Percentiles rank a stretch among this genome's conserved stretches.
phyloP scores from a whole-genome alignment of 2,888 invertebrate species.

The Leptinotarsa juncta region DNA sequence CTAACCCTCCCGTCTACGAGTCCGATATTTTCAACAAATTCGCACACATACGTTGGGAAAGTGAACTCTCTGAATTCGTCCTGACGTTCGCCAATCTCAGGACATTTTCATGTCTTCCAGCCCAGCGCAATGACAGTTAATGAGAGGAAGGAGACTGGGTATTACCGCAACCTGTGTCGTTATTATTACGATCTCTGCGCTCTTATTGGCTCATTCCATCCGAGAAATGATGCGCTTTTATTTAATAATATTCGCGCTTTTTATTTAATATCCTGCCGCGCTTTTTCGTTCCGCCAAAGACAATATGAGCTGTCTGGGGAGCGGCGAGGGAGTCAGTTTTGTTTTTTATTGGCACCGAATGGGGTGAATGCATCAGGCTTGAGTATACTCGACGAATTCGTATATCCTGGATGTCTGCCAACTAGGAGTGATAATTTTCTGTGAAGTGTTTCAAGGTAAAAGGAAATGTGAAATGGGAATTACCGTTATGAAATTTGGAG shows the following conservation, averaged over 20 bases:
- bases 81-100: not conserved
- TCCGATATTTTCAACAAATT: no score
- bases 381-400: not conserved
- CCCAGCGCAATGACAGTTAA: conserved; percentile 24
- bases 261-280: conserved; percentile 52
- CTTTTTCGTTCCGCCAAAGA: conserved; percentile 24
- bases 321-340: conserved; percentile 8
- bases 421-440: not conserved
- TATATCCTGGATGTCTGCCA: conserved; percentile 3
- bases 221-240: conserved; percentile 57
- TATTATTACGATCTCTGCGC: conserved; percentile 56
- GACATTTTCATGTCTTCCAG: not conserved
- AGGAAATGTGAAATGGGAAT: not conserved
- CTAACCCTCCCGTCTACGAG: no score
- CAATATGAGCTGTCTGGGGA: conserved; percentile 34
- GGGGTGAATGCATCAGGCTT: conserved; percentile 1
- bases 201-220: conserved; percentile 58
- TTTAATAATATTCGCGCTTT: conserved; percentile 54
- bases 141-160: conserved; percentile 33
- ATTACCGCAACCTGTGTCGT: conserved; percentile 58
- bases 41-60: not conserved
- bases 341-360: conserved; percentile 12
- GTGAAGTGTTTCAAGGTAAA: conserved; percentile 2
- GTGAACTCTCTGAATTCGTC: not conserved
- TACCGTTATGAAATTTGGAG: no score